These are phyloP conservation scores for Trimorus sp. DNA, from an alignment of 2,888 invertebrate genomes.

Conservation along the genomic window DNA sequence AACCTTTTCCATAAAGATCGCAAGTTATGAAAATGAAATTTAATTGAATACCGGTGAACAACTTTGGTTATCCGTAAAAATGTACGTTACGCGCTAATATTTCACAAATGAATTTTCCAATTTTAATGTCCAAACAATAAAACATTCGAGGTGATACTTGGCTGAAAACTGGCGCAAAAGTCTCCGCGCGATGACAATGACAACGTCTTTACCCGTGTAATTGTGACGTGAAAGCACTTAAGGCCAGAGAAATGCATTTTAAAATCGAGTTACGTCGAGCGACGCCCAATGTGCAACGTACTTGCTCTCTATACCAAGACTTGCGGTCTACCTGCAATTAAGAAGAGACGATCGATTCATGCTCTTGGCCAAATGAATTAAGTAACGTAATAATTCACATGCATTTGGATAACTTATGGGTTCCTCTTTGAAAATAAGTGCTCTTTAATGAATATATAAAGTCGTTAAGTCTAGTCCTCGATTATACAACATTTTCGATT, in stretches of 20 bases:
- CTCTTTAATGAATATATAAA: conserved; percentile 1
- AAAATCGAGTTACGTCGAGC: conserved; percentile 40
- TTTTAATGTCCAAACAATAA: too few species aligned
- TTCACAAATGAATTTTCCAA: too few species aligned
- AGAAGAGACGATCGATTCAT: conserved; percentile 55
- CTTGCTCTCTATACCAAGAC: conserved; percentile 43
- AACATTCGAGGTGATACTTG: too few species aligned
- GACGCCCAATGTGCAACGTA: conserved; percentile 47
- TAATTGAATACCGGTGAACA: background rate
- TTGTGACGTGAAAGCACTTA: conserved; percentile 51
- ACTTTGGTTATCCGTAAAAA: too few species aligned
- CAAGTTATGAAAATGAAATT: background rate
- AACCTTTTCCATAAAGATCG: background rate
- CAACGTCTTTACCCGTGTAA: conserved; percentile 32
- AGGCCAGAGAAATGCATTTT: conserved; percentile 46
- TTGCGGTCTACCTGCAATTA: conserved; percentile 61
- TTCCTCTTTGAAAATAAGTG: conserved; percentile 13
- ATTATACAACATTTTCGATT: too few species aligned
- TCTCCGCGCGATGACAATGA: conserved; percentile 14
- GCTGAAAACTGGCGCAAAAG: too few species aligned
- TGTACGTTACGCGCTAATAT: too few species aligned
- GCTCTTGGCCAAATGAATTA: conserved; percentile 49
- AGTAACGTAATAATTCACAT: conserved; percentile 48
- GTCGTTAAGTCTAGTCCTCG: too few species aligned
- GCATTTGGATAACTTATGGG: conserved; percentile 28